Conservation (phyloP, 2,888 invertebrate genomes). For the Adelphocoris suturalis region DNA sequence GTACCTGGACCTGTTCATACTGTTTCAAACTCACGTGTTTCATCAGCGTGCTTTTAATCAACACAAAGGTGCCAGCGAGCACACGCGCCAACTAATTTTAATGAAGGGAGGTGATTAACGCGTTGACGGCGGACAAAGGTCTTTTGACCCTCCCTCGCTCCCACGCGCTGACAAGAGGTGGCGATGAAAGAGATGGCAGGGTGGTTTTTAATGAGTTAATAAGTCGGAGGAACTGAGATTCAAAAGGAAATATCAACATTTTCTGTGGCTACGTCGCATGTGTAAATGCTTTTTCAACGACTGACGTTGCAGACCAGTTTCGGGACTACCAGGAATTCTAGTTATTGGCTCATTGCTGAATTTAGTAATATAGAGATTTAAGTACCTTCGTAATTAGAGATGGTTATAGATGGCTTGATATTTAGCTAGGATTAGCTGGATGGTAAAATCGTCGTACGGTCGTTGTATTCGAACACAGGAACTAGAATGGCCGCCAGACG, state of each 20-base stretch:
- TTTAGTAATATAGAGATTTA: too few relatives aligned
- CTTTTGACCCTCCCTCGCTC: background rate
- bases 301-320: too few relatives aligned
- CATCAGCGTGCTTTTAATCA: constrained; percentile 7
- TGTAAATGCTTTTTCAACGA: too few relatives aligned
- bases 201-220: background rate
- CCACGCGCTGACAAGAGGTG: background rate
- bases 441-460: too few relatives aligned
- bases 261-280: too few relatives aligned
- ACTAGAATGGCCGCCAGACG: too few relatives aligned
- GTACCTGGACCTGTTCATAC: background rate
- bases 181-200: background rate
- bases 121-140: constrained; percentile 16
- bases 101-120: constrained; percentile 43
- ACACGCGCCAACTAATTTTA: constrained; percentile 37
- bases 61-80: background rate
- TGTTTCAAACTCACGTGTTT: background rate
- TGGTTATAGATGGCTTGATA: too few relatives aligned
- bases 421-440: too few relatives aligned
- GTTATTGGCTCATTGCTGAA: too few relatives aligned
- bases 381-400: too few relatives aligned
- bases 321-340: too few relatives aligned
- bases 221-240: background rate
- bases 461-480: too few relatives aligned
- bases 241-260: background rate